Percentiles rank a stretch among this genome's conserved stretches.
These are phyloP conservation scores for Buathra laborator DNA, from an alignment of 2,888 invertebrate species.

Conservation along the genomic window DNA sequence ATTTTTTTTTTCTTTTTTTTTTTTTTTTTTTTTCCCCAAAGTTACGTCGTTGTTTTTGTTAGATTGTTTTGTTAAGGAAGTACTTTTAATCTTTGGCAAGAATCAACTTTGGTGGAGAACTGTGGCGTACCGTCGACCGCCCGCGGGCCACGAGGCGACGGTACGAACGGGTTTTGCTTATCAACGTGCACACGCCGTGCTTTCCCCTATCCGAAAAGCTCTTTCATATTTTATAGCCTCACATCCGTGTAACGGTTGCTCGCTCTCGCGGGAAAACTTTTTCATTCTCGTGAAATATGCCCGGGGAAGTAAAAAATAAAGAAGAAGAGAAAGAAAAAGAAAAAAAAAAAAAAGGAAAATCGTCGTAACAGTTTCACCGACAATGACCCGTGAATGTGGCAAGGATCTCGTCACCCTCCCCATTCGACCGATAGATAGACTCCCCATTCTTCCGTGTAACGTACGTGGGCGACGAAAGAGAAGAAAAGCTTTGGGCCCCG, in stretches of 20 bases:
- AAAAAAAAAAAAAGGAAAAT: not conserved
- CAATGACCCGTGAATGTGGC: slow-evolving; percentile 38
- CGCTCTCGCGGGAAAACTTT: slow-evolving; percentile 41
- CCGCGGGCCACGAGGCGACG: not conserved
- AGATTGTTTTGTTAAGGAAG: not conserved
- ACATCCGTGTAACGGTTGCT: not conserved
- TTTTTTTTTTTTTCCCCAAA: not conserved
- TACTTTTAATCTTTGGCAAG: slow-evolving; percentile 18
- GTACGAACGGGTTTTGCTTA: slow-evolving; percentile 45
- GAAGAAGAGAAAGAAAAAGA: not conserved
- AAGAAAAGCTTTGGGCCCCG: not conserved
- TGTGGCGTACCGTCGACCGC: not conserved
- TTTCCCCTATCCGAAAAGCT: slow-evolving; percentile 31
- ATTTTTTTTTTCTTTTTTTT: too few species aligned
- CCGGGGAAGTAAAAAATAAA: not conserved
- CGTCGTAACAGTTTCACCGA: not conserved
- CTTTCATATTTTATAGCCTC: slow-evolving; percentile 52
- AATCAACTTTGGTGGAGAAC: not conserved
- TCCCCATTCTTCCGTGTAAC: not conserved
- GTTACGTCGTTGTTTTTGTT: not conserved
- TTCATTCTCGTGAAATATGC: slow-evolving; percentile 32
- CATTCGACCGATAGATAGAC: not conserved
- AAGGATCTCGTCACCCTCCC: slow-evolving; percentile 22
- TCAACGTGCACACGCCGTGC: slow-evolving; percentile 28
- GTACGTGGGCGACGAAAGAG: not conserved